Percentiles rank a stretch among this genome's conserved stretches.
Evolutionary conservation across 2,888 invertebrate species (phyloP).

Genomic region (Sinhomidia bicolor): DNA sequence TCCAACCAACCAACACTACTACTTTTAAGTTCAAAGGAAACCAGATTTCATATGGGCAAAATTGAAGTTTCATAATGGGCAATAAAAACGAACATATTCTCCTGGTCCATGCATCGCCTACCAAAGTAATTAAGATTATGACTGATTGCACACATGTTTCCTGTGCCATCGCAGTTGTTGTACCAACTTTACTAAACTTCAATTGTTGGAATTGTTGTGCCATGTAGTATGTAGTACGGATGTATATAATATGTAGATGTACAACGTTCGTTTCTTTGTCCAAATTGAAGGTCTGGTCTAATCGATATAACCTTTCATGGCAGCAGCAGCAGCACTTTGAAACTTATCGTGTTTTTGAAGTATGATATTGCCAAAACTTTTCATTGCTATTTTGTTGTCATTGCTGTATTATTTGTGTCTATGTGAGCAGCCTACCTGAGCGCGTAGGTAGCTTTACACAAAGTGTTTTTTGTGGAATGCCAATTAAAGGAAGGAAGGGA

Average conservation of each 20-base stretch:
- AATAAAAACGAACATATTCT: neutral
- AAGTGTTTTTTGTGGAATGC: conserved; percentile 32
- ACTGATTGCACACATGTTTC: conserved; percentile 48
- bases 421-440: neutral
- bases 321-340: neutral
- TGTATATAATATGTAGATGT: no score
- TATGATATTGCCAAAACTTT: conserved; percentile 27
- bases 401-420: neutral
- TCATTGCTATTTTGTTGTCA: neutral
- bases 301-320: no score
- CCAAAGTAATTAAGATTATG: conserved; percentile 64
- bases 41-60: neutral
- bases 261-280: no score
- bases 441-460: neutral
- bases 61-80: conserved; percentile 20
- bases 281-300: no score
- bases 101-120: conserved; percentile 6
- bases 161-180: neutral
- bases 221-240: neutral
- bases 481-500: conserved; percentile 52
- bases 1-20: neutral
- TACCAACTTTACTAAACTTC: neutral
- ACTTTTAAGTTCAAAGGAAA: neutral
- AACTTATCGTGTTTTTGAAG: conserved; percentile 2
- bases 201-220: neutral